Conservation (phyloP, 2,888 invertebrate genomes). For the Aporophyla nigra region DNA sequence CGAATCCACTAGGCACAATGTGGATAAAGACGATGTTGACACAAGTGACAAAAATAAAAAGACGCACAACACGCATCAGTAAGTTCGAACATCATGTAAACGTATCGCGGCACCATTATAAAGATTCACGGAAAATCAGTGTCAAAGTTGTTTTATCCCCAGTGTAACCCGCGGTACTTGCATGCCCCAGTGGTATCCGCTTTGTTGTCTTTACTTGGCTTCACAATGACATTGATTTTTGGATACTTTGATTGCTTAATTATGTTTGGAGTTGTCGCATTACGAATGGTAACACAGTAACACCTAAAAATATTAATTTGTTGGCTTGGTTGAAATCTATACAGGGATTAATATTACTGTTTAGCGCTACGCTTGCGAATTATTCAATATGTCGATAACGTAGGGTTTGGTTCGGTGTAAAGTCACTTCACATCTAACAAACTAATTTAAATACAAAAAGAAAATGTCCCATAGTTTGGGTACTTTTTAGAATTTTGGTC, state of each 20-base stretch:
- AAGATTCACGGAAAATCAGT: conserved; percentile 65
- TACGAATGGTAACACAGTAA: conserved; percentile 27
- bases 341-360: conserved; percentile 1
- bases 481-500: not conserved
- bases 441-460: not conserved
- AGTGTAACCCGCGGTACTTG: conserved; percentile 40
- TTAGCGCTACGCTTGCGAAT: conserved; percentile 10
- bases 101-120: conserved; percentile 60
- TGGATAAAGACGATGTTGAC: conserved; percentile 94
- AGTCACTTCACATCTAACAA: not conserved
- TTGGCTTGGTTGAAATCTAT: conserved; percentile 55
- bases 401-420: not conserved
- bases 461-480: not conserved
- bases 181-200: conserved; percentile 35
- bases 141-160: conserved; percentile 70
- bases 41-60: conserved; percentile 92
- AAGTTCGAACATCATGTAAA: conserved; percentile 77
- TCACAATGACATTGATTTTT: conserved; percentile 63
- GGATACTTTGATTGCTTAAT: conserved; percentile 58
- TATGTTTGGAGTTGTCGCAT: conserved; percentile 49
- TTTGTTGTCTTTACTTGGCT: conserved; percentile 51
- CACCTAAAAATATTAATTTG: conserved; percentile 27
- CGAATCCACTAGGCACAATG: conserved; percentile 93
- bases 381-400: not conserved
- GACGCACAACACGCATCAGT: conserved; percentile 83